Evolutionary conservation across 2,888 invertebrate genomes (phyloP), one percentile per base, ranked within the genome.

Genomic region (Lochmaea capreae): DNA sequence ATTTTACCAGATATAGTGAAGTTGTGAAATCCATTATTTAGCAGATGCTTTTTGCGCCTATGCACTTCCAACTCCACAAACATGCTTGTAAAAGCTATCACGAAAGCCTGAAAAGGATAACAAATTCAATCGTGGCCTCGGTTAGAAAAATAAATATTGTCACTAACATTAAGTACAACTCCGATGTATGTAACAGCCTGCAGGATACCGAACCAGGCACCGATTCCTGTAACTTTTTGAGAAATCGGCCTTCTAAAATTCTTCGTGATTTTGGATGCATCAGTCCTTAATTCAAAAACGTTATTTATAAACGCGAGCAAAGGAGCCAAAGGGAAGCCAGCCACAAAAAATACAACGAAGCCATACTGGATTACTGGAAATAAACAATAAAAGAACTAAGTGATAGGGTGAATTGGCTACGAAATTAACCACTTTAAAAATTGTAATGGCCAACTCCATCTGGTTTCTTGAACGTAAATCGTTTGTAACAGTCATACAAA

Each of bases 321-420:
- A 0, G 92, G 92, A n/a, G 91, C 91, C 59, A 92, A 85, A 0
- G 92, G 92, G 83, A 93, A 92, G 0, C 91, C 91, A 18, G 91
- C 90, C 22, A 91, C 91, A 83, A 93, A 92, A 69, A 92, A 88
- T 2, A 91, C 91, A 49, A 92, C 89, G 83, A 92, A 92, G 2
- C 92, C 92, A 84, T 90, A 92, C 85, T 92, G 92, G 65, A 92
- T 88, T 57, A 91, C 92, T 92, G 63, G 71, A 82, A 78, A 65
- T 18, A 18, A 54, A 42, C 57, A 70, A 66, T 57, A 72, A 57
- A 18, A n/a, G 52, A 26, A 33, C n/a, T 12, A 33, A 39, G 61
- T 39, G 22, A 39, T 2, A n/a, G 12, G 14, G 11, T 22, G 3
- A 22, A 22, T 22, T 22, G 3, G 1, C 22, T 22, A 22, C 22